Evolutionary conservation across 1,140 invertebrate genomes (phyloP).

Genomic region (Drosophila persimilis): DNA sequence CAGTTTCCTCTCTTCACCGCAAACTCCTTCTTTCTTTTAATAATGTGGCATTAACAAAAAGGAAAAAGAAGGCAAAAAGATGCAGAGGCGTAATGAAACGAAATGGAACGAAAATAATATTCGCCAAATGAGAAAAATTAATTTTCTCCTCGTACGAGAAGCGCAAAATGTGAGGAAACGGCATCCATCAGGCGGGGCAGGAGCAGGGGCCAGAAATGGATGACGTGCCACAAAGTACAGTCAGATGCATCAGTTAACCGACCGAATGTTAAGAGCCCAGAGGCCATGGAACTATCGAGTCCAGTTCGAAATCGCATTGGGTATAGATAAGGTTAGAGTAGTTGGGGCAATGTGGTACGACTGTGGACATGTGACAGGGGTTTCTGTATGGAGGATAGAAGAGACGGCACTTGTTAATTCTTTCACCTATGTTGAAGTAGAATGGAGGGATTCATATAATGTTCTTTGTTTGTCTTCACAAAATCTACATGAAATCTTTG

Average conservation of each 20-base stretch:
- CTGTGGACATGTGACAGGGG: too few species aligned
- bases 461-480: too few species aligned
- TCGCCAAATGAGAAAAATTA: conserved; percentile 71
- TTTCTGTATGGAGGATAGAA: too few species aligned
- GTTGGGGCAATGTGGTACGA: too few species aligned
- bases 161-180: conserved; percentile 7
- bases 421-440: too few species aligned
- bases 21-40: conserved; percentile 24
- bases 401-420: too few species aligned
- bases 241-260: neutral
- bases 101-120: conserved; percentile 62
- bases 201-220: neutral
- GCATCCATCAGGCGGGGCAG: neutral
- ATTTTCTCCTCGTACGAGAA: conserved; percentile 43
- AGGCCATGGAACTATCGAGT: too few species aligned
- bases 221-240: conserved; percentile 12
- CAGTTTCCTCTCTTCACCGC: neutral
- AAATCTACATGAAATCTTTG: too few species aligned
- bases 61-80: conserved; percentile 24
- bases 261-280: too few species aligned
- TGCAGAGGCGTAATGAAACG: conserved; percentile 40
- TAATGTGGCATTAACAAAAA: conserved; percentile 51
- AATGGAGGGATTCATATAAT: too few species aligned
- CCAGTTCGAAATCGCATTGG: too few species aligned
- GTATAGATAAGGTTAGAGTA: too few species aligned